Conservation (phyloP, 2,113 vertebrate species). For the Paraplagusia blochii region DNA sequence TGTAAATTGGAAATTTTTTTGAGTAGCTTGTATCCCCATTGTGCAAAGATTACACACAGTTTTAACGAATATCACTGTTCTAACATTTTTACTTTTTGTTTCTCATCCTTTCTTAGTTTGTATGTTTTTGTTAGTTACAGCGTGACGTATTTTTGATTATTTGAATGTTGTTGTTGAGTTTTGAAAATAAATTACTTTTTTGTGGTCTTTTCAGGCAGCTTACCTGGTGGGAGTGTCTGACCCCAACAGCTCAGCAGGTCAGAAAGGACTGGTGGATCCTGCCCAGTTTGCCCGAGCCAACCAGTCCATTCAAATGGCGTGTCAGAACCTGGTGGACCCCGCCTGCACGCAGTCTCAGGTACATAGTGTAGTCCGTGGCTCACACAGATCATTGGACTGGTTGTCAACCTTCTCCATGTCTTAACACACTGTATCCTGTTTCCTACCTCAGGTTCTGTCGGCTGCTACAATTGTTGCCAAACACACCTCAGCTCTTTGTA, state of each 20-base stretch:
- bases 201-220: conserved; percentile 78
- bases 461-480: conserved; percentile 97
- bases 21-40: no score
- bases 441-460: conserved; percentile 85
- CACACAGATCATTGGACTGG: background rate
- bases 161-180: no score
- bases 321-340: conserved; percentile 94
- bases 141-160: no score
- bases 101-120: no score
- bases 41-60: no score
- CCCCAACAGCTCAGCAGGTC: conserved; percentile 91
- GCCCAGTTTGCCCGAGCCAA: conserved; percentile 95
- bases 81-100: no score
- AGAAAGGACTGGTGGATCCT: conserved; percentile 94
- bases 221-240: conserved; percentile 94
- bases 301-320: conserved; percentile 98
- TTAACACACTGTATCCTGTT: no score
- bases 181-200: background rate
- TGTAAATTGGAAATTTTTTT: no score
- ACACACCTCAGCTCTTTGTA: conserved; percentile 95
- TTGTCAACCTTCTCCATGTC: background rate
- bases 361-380: conserved; percentile 5
- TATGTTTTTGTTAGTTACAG: no score
- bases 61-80: no score
- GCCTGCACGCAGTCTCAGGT: conserved; percentile 97